A percentile compares a stretch with the other conserved stretches of the same genome.
Conservation (phyloP, 2,797 vertebrate species). For the Remorina albescens region DNA sequence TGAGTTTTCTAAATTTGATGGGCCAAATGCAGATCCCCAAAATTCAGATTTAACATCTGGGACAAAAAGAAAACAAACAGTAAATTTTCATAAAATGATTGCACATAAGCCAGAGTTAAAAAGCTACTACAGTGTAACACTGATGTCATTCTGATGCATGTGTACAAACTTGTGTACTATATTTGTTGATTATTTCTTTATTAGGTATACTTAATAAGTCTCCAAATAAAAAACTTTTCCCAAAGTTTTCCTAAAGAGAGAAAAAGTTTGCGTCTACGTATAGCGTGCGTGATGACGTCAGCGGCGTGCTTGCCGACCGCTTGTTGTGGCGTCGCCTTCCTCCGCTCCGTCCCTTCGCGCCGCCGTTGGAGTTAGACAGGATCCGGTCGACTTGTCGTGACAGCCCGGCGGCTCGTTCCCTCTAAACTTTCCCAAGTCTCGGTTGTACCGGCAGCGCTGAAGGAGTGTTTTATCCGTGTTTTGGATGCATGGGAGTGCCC, state of each 20-base stretch:
- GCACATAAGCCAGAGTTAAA: not conserved
- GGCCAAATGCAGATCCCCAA: too few species aligned
- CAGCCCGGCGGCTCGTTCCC: constrained; percentile 35
- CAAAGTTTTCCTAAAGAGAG: constrained; percentile 22
- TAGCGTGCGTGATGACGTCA: constrained; percentile 80
- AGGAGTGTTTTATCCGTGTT: constrained; percentile 48
- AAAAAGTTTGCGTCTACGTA: constrained; percentile 54
- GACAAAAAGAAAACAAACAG: too few species aligned
- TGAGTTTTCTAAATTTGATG: too few species aligned
- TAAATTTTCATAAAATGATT: too few species aligned
- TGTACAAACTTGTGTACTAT: too few species aligned
- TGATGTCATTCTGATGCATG: not conserved
- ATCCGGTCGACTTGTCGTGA: constrained; percentile 54
- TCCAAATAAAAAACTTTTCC: constrained; percentile 6
- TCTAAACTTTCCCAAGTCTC: constrained; percentile 48
- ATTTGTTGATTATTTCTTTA: not conserved
- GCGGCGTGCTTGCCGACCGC: constrained; percentile 35
- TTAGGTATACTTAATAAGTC: too few species aligned
- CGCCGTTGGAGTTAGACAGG: constrained; percentile 61
- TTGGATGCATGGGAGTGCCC: constrained; percentile 83
- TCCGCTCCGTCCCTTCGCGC: constrained; percentile 64
- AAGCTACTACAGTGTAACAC: not conserved
- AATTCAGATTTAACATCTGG: too few species aligned
- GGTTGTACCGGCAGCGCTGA: constrained; percentile 35
- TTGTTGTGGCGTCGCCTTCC: constrained; percentile 67